These are phyloP conservation scores for Porites evermanni DNA, from an alignment of 92 coral and sea anemone genomes.

Conservation along the genomic window DNA sequence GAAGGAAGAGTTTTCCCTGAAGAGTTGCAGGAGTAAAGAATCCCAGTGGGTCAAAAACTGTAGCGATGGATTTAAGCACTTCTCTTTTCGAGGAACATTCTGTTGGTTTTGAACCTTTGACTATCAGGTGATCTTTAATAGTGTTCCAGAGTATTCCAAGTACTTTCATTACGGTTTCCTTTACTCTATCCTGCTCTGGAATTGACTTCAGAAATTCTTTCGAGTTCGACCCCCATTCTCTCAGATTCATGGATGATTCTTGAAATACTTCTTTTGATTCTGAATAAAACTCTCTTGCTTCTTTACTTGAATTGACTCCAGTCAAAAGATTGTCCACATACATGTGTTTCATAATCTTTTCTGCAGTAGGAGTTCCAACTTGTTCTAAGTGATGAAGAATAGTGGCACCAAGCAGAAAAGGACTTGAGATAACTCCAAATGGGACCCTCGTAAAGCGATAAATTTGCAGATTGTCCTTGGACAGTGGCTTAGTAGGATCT, in stretches of 20 bases:
- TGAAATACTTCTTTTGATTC: no score
- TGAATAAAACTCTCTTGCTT: no score
- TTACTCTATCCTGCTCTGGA: neutral
- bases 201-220: neutral
- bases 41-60: neutral
- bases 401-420: no score
- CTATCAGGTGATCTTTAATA: neutral
- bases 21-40: slow-evolving; percentile 1
- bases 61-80: neutral
- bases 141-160: slow-evolving; percentile 26
- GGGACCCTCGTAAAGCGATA: no score
- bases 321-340: no score
- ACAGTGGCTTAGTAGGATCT: no score
- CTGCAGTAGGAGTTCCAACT: slow-evolving; percentile 6
- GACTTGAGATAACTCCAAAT: no score
- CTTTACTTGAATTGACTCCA: no score
- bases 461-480: neutral
- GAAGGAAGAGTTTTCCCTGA: neutral
- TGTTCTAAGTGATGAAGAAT: slow-evolving; percentile 7
- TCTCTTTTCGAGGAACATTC: neutral
- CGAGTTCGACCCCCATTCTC: no score
- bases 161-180: slow-evolving; percentile 13
- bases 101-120: neutral
- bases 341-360: neutral
- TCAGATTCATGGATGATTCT: no score